Evolutionary conservation across 2,797 vertebrate species (phyloP), one percentile per base, ranked within the genome.

Genomic region (Propithecus deckenii): DNA sequence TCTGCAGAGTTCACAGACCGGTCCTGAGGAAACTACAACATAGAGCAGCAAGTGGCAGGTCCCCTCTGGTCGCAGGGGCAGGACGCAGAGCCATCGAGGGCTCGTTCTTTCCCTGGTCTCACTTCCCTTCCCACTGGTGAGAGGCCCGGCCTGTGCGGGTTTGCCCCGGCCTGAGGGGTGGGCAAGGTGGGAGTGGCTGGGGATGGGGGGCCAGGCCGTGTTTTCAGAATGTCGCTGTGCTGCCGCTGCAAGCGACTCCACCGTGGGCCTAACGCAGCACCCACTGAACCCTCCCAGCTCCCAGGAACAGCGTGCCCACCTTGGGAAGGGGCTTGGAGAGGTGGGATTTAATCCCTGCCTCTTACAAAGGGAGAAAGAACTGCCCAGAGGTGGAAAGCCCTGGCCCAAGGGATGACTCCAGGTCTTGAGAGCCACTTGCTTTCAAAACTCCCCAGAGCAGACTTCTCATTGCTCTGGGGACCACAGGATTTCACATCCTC

Each of bases 1-100:
- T 46, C 96, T 94, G 86, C 5, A 1, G 20, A 85, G 52, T 88
- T 97, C 97, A 88, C 72, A 95, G 87, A 22, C 78, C 5, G 3
- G 95, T 25, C 75, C 95, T n/a, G 0, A 38, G 91, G 74, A 81
- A 75, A 93, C 74, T 50, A 9, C 22, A 28, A 52, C 63, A n/a
- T 80, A n/a, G 83, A 72, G 9, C 38, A 11, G 41, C 0, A 38
- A 10, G 2, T 4, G 22, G 67, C 85, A 50, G 20, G 59, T 28
- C 63, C 63, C 3, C 85, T 59, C 83, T 48, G 65, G 71, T 79
- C 94, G 63, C 52, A 55, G 78, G 69, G 55, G 3, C 13, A 15
- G 52, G 25, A 69, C 0, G 1, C 11, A 0, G 32, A n/a, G 86
- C 48, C 76, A 52, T 0, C 9, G 22, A 35, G 7, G 57, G 65